A percentile compares a stretch with the other conserved stretches of the same genome.
These are phyloP conservation scores for Tiliacea citrago DNA, from an alignment of 2,888 invertebrate species.

Conservation along the genomic window DNA sequence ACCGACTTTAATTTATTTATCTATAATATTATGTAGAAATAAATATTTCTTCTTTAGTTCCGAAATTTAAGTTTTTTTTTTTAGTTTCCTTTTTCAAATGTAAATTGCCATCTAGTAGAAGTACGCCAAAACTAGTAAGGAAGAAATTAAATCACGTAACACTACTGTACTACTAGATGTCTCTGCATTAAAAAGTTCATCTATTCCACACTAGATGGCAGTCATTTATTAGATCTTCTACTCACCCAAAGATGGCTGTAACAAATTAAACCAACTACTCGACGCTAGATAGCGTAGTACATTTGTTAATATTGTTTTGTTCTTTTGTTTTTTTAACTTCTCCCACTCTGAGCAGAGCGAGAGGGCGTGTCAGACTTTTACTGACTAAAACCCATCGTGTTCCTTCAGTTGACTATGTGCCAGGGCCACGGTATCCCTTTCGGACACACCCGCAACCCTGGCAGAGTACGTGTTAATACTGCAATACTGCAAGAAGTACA, in stretches of 20 bases:
- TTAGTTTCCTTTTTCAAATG: not conserved
- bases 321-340: not conserved
- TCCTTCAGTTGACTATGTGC: too few relatives aligned
- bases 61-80: not conserved
- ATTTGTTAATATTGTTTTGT: too few relatives aligned
- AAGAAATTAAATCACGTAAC: not conserved
- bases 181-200: not conserved
- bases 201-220: constrained; percentile 14
- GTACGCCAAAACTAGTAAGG: not conserved
- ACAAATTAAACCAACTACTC: constrained; percentile 14
- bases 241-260: not conserved
- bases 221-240: not conserved
- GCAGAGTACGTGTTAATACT: too few relatives aligned
- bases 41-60: not conserved
- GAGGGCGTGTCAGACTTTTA: too few relatives aligned
- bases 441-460: too few relatives aligned
- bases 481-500: too few relatives aligned
- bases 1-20: not conserved
- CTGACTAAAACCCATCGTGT: too few relatives aligned
- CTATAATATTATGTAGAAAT: too few relatives aligned
- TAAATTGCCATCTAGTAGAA: constrained; percentile 21
- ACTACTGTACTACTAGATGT: not conserved
- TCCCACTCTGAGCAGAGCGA: too few relatives aligned
- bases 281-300: constrained; percentile 43
- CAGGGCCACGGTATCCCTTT: too few relatives aligned